Evolutionary conservation across 92 coral and sea anemone genomes (phyloP).

Genomic region (Scolanthus callimorphus): DNA sequence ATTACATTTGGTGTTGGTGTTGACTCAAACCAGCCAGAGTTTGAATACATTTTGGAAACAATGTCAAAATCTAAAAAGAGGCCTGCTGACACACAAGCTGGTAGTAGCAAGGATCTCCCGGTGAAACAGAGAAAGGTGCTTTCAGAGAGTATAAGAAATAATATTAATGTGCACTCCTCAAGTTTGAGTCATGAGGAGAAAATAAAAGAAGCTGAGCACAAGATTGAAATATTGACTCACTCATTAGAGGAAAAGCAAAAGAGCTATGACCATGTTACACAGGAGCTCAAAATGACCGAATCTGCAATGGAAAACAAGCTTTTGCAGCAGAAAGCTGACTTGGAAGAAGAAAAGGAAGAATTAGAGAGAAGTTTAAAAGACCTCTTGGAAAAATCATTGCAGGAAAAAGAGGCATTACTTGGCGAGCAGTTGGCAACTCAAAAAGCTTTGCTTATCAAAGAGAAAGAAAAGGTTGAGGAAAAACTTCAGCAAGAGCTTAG

Average conservation of each 20-base stretch:
- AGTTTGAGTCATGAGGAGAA: conserved; percentile 19
- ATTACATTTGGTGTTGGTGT: conserved; percentile 93
- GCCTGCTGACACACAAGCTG: conserved; percentile 34
- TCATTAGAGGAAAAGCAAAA: conserved; percentile 80
- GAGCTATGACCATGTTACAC: conserved; percentile 47
- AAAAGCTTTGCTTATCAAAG: conserved; percentile 75
- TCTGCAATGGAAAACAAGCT: conserved; percentile 63
- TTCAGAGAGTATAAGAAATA: conserved; percentile 54
- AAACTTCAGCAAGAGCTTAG: conserved; percentile 72
- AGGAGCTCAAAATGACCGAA: conserved; percentile 70
- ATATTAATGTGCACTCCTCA: conserved; percentile 2
- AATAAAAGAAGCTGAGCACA: conserved; percentile 70
- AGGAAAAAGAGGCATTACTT: conserved; percentile 67
- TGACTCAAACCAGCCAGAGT: conserved; percentile 80
- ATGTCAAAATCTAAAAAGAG: conserved; percentile 65
- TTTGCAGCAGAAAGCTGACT: conserved; percentile 67
- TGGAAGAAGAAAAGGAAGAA: conserved; percentile 75
- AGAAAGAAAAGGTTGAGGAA: conserved; percentile 76
- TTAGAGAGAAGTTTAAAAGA: conserved; percentile 65
- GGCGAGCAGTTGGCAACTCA: conserved; percentile 73
- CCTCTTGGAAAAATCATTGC: conserved; percentile 57
- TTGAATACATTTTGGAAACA: conserved; percentile 86
- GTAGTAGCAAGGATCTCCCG: conserved; percentile 38
- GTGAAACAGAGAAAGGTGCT: conserved; percentile 70
- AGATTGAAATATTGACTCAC: conserved; percentile 57